These are phyloP conservation scores for Drosophila eohydei DNA, from an alignment of 2,888 invertebrate species.

Conservation along the genomic window DNA sequence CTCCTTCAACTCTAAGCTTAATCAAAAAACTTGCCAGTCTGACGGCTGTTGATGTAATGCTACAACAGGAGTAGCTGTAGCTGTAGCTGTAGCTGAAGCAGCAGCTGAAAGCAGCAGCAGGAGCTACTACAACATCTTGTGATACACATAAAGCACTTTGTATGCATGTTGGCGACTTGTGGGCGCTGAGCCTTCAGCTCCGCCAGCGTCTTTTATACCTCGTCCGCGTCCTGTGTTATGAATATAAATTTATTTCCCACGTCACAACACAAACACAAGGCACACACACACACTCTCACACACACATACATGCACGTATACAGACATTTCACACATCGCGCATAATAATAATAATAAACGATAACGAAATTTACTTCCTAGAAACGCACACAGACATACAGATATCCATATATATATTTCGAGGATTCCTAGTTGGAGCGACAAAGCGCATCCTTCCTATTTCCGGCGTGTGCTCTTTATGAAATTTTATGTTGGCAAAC, in stretches of 20 bases:
- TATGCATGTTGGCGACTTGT: constrained; percentile 69
- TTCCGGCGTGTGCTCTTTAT: constrained; percentile 62
- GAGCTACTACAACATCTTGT: constrained; percentile 50
- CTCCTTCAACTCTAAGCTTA: constrained; percentile 43
- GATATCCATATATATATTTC: background rate
- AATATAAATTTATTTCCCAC: constrained; percentile 80
- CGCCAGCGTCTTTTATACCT: constrained; percentile 26
- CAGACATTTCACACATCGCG: constrained; percentile 77
- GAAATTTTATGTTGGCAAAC: constrained; percentile 67
- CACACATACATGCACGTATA: constrained; percentile 26
- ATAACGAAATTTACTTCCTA: constrained; percentile 78
- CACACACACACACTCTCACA: constrained; percentile 8
- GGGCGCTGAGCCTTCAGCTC: constrained; percentile 27
- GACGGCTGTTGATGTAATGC: constrained; percentile 61
- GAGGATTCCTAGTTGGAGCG: constrained; percentile 16
- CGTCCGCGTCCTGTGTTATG: constrained; percentile 68
- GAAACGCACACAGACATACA: constrained; percentile 49
- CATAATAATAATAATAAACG: constrained; percentile 81
- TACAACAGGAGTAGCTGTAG: constrained; percentile 1
- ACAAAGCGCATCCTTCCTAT: constrained; percentile 73
- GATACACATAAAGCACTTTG: constrained; percentile 76
- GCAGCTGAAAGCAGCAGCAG: background rate
- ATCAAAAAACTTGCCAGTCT: constrained; percentile 73
- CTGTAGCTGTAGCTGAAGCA: background rate
- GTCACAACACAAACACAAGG: constrained; percentile 72